Evolutionary conservation across 2,888 invertebrate species (phyloP), one percentile per base, ranked within the genome.

Genomic region (Calameuta idolon): DNA sequence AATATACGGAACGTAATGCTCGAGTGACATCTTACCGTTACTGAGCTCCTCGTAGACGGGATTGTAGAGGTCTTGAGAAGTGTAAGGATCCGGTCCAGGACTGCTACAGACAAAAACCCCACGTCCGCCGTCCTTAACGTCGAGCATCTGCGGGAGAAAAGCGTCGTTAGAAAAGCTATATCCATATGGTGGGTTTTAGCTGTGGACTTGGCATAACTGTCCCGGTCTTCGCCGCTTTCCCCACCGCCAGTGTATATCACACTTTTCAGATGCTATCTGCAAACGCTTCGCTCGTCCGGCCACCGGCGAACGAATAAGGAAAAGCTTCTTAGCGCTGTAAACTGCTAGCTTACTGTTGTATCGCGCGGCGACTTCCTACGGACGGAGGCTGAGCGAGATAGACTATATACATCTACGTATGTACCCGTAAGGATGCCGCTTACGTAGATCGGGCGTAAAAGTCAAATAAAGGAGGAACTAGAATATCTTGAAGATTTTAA

Each of bases 41-140:
- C 94, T 94, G 73, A 97, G 93, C 89, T 97, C 97, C 92, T 97
- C 97, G 92, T 97, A 97, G 34, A 97, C 95, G 76, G 96, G 96
- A 86, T 97, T 96, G 87, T 95, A 94, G 89, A 95, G 92, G 87
- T 94, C 94, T 88, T 94, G 94, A 77, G 94, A 93, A 84, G 92
- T 92, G 90, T 94, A 93, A 68, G 95, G 94, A 91, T 95, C 95
- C 33, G 94, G 94, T 11, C 95, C 94, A 4, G 95, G 74, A 94
- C 95, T 83, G 94, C 90, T 90, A 85, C 90, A 90, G 80, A 90
- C 89, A 85, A 90, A 90, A 73, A 90, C 90, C 37, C 90, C 89
- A 80, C 90, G 87, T 74, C 86, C 84, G 75, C 86, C 84, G 75
- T 89, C 90, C 82, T 90, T 90, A 78, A 90, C 90, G 83, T 90